Evolutionary conservation across 2,797 vertebrate species (phyloP).

Genomic region (Botia almorhae): DNA sequence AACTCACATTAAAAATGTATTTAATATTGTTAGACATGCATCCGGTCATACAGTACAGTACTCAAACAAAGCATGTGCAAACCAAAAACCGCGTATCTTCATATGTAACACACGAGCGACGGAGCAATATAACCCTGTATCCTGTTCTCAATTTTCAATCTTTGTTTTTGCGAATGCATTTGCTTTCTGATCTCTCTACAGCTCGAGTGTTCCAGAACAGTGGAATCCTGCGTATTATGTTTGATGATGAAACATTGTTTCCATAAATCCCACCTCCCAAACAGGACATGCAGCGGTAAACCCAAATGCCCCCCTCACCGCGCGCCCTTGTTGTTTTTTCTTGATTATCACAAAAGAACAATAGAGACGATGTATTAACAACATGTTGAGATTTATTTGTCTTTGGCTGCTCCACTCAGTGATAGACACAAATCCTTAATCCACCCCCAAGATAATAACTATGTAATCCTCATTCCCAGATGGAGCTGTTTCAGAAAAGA

Average conservation of each 20-base stretch:
- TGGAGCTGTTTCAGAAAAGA: conserved; percentile 72
- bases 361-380: conserved; percentile 67
- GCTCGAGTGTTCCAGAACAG: conserved; percentile 34
- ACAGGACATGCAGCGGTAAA: conserved; percentile 47
- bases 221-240: conserved; percentile 31
- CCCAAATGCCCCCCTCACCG: conserved; percentile 18
- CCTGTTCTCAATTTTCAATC: conserved; percentile 41
- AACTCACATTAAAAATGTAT: not conserved
- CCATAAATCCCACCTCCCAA: conserved; percentile 43
- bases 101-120: not conserved
- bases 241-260: conserved; percentile 46
- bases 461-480: conserved; percentile 81
- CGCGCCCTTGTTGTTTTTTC: conserved; percentile 41
- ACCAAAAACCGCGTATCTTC: conserved; percentile 21
- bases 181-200: conserved; percentile 38
- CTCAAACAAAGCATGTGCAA: not conserved
- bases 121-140: conserved; percentile 22
- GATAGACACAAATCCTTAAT: conserved; percentile 81
- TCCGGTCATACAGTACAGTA: not conserved
- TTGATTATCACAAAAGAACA: conserved; percentile 65
- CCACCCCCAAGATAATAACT: conserved; percentile 81
- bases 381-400: conserved; percentile 73
- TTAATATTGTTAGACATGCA: not conserved
- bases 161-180: conserved; percentile 40
- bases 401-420: conserved; percentile 70